Base-by-base conservation (phyloP, 35 echinoderm and acorn worm genomes). In the Nesometra sesokonis region DNA sequence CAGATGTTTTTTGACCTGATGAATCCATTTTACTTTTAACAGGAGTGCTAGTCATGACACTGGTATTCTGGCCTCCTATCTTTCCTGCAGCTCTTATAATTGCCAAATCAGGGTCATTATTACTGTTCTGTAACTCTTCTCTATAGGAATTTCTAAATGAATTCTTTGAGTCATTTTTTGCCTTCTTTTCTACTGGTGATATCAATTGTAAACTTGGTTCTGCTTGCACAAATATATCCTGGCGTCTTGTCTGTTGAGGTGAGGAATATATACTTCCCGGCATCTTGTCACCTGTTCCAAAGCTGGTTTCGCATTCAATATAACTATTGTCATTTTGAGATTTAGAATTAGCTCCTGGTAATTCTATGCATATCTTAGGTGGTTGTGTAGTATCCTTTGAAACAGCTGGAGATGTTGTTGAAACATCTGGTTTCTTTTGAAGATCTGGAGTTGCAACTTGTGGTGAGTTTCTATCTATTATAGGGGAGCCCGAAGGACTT, bases 31-130 rank as follows among this genome's bases (percentile, higher is more conserved):
- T 67, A 67, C 0, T 19, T 67, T 67, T 67, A 19, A 19, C 7
- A 19, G 52, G 52, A 13, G 52, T 67, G 23, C 7, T 67, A 11
- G 1, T 27, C 4, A 4, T 15, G 39, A 43, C 39, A 43, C 39
- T 67, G 21, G 52, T 27, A n/a, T 82, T n/a, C 86, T 85, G 32
- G 85, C 80, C 21, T 84, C 93, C 94, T 35, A 97, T 79, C 83
- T 89, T 77, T 35, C 87, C 89, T 4, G 94, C 94, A 78, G 94
- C 94, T 43, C 87, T 82, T 17, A 97, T 97, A 36, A 97, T 97
- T 23, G 94, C 94, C 57, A 88, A 85, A 78, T 97, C 94, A 9
- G 94, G 94, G 30, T 97, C 94, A 52, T 93, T 86, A 47, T 91
- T 90, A 9, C 85, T 83, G 0, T 83, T 47, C 23, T 88, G 85